Conservation (phyloP, 1,140 invertebrate genomes). For the Uloborus diversus region DNA sequence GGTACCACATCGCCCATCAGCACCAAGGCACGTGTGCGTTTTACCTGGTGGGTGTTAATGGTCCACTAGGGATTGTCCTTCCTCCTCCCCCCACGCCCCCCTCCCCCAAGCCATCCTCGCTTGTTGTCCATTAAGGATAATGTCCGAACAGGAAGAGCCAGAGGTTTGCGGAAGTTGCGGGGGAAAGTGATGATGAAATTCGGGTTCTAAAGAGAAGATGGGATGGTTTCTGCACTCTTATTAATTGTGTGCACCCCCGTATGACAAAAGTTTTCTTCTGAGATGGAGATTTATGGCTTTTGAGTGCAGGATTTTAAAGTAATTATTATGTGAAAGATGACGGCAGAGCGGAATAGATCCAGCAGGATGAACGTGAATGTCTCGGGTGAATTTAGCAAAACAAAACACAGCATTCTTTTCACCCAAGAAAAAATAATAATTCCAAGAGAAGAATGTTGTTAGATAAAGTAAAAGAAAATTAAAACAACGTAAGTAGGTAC, state of each 20-base stretch:
- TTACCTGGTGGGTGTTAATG: not conserved
- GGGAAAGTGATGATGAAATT: not conserved
- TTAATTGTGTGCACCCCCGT: not conserved
- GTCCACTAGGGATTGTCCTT: not conserved
- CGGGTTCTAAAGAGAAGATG: not conserved
- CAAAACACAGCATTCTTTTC: too few relatives aligned
- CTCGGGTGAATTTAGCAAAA: too few relatives aligned
- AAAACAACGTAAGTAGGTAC: too few relatives aligned
- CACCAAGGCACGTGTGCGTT: not conserved
- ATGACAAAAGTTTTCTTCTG: not conserved
- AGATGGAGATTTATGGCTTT: not conserved
- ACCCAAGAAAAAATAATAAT: too few relatives aligned
- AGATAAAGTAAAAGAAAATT: too few relatives aligned
- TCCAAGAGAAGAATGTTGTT: too few relatives aligned
- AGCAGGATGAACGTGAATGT: too few relatives aligned
- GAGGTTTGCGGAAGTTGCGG: not conserved
- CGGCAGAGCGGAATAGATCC: too few relatives aligned
- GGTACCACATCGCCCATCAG: not conserved
- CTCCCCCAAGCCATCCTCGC: not conserved
- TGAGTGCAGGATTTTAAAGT: too few relatives aligned
- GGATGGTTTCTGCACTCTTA: not conserved
- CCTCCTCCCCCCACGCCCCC: not conserved
- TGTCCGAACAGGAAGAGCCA: not conserved
- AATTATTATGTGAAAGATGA: too few relatives aligned
- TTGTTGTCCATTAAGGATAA: not conserved